phyloP scores from a whole-genome alignment of 2,888 invertebrate species.

The Drosophila seclusa region DNA sequence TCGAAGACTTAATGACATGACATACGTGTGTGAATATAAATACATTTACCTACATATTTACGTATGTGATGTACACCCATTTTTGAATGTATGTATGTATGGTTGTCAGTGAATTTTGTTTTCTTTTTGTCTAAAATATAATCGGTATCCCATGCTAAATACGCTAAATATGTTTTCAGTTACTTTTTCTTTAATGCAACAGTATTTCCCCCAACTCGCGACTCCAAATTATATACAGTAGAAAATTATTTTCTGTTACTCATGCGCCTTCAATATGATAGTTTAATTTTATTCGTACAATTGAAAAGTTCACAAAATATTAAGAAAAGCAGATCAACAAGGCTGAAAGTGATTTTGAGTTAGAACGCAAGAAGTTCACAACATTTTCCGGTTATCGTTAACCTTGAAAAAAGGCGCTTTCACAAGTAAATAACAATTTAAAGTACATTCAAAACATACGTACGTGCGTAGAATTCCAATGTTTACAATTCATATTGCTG shows the following conservation, averaged over 20 bases:
- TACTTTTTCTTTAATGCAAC: constrained; percentile 78
- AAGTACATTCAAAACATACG: constrained; percentile 13
- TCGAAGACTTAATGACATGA: background rate
- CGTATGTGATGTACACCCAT: constrained; percentile 21
- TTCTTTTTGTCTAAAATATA: constrained; percentile 69
- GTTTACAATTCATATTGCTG: constrained; percentile 19
- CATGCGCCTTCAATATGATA: constrained; percentile 83
- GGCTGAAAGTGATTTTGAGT: constrained; percentile 19
- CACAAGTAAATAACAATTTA: constrained; percentile 57
- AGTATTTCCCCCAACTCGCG: constrained; percentile 80
- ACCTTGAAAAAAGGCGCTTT: constrained; percentile 51
- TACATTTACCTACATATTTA: background rate
- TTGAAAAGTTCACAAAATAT: constrained; percentile 81
- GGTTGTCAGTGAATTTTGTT: constrained; percentile 26
- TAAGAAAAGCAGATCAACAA: constrained; percentile 49
- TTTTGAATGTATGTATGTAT: constrained; percentile 7
- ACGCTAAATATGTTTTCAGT: constrained; percentile 68
- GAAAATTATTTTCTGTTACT: constrained; percentile 83
- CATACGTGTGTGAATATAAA: background rate
- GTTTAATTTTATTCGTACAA: constrained; percentile 83
- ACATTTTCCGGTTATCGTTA: constrained; percentile 36
- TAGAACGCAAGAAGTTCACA: constrained; percentile 39
- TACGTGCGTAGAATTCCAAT: constrained; percentile 13
- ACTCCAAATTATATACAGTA: constrained; percentile 83
- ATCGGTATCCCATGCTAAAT: constrained; percentile 63